Conservation (phyloP, 2,888 invertebrate genomes). For the Noctua pronuba region DNA sequence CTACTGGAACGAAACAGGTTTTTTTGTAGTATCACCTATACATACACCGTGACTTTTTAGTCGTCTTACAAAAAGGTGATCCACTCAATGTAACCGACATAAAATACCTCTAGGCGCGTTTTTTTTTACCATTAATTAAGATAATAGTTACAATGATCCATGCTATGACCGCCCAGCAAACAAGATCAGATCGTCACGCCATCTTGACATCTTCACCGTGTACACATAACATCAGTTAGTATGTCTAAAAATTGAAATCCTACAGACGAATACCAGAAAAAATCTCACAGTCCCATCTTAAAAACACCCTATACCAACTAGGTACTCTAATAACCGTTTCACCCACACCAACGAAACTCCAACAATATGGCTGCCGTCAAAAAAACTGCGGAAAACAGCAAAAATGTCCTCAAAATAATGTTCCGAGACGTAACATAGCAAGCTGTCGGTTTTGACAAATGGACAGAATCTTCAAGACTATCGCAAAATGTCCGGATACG, state of each 20-base stretch:
- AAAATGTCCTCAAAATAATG: conserved; percentile 57
- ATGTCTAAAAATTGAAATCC: neutral
- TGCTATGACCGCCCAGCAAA: too few relatives aligned
- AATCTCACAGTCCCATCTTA: neutral
- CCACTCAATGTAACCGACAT: too few relatives aligned
- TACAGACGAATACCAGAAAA: neutral
- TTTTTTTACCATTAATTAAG: too few relatives aligned
- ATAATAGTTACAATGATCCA: too few relatives aligned
- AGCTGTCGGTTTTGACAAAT: conserved; percentile 76
- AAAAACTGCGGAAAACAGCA: conserved; percentile 57
- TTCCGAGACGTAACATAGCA: conserved; percentile 59
- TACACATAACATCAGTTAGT: neutral
- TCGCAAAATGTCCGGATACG: conserved; percentile 51
- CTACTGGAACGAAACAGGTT: too few relatives aligned
- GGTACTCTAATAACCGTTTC: conserved; percentile 8
- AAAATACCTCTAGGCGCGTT: too few relatives aligned
- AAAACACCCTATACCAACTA: neutral
- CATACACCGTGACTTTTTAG: too few relatives aligned
- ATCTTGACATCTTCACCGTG: too few relatives aligned
- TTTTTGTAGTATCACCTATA: too few relatives aligned
- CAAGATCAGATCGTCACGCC: too few relatives aligned
- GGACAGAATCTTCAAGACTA: conserved; percentile 65
- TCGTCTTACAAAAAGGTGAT: too few relatives aligned
- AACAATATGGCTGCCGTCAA: conserved; percentile 33
- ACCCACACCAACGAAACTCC: conserved; percentile 7